These are phyloP conservation scores for Petroica traversi DNA, from an alignment of 2,113 vertebrate genomes.

Conservation along the genomic window DNA sequence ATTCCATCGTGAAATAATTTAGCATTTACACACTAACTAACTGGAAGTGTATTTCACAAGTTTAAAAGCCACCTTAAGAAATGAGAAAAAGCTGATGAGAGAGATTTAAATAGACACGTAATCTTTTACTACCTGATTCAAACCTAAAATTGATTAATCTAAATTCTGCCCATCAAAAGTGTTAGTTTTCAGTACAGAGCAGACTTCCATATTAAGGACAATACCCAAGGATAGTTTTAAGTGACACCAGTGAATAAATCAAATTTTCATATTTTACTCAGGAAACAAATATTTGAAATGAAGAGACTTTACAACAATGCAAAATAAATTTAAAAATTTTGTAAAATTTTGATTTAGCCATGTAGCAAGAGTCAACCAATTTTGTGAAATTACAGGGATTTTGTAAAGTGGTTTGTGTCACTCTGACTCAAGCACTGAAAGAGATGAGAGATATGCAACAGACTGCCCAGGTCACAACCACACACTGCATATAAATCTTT, in stretches of 20 bases:
- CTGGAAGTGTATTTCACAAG: neutral
- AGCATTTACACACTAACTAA: neutral
- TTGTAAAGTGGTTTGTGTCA: neutral
- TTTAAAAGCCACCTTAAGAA: neutral
- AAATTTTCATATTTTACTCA: neutral
- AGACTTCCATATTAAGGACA: neutral
- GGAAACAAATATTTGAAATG: neutral
- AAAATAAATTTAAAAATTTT: neutral
- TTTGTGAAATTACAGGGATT: neutral
- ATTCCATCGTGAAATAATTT: neutral
- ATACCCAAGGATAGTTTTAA: neutral
- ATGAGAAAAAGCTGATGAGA: neutral
- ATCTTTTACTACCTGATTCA: neutral
- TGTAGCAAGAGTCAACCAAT: neutral
- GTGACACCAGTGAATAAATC: neutral
- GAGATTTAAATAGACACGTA: neutral
- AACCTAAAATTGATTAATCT: neutral
- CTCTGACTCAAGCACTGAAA: neutral
- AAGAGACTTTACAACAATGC: neutral
- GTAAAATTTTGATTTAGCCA: neutral
- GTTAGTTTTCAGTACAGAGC: neutral
- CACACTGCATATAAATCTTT: neutral
- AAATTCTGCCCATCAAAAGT: neutral
- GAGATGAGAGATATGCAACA: neutral
- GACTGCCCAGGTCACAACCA: neutral